Evolutionary conservation across 1,140 invertebrate species (phyloP), one percentile per base, ranked within the genome.

Genomic region (Archegozetes longisetosus): DNA sequence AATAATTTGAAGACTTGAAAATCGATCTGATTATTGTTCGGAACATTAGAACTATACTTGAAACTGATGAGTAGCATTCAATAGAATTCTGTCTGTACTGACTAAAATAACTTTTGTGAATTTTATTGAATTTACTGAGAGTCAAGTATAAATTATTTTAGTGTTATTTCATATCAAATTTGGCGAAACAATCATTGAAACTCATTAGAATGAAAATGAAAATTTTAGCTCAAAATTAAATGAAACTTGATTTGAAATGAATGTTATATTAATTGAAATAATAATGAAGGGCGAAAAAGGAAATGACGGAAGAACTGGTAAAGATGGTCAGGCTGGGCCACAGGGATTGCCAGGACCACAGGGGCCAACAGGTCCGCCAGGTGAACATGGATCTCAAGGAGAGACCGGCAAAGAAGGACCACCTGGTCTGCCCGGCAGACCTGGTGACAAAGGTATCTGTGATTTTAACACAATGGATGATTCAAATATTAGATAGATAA

Each of bases 401-500:
- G 40, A 53, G 12, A 12, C 52, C 25, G 64, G 87, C 55, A 85
- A 88, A 67, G 66, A 73, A 58, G 88, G 88, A 32, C 72, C 82
- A 28, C 63, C 74, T 70, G 83, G 83, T 54, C 71, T 75, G 56
- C 63, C 71, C 46, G 78, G 78, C 26, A 61, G 65, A 48, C 70
- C 77, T 51, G 84, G 84, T 53, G 69, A 76, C 29, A 72, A 80
- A 64, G 85, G 86, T 28, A 68, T 82, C 22, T 78, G 80, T 9
- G 88, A 88, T 61, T 73, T 79, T 48, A 85, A 83, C 68, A 83
- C 54, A 22, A 23, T 20, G 25, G 2, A 29, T 47, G 24, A 26
- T 59, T 53, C 61, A 32, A 25, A 2, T 49, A 28, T n/a, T n/a
- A n/a, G n/a, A n/a, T n/a, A n/a, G n/a, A 20, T 26, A 55, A 52